These are phyloP conservation scores for Horisme vitalbata DNA, from an alignment of 2,888 invertebrate genomes.

Conservation along the genomic window DNA sequence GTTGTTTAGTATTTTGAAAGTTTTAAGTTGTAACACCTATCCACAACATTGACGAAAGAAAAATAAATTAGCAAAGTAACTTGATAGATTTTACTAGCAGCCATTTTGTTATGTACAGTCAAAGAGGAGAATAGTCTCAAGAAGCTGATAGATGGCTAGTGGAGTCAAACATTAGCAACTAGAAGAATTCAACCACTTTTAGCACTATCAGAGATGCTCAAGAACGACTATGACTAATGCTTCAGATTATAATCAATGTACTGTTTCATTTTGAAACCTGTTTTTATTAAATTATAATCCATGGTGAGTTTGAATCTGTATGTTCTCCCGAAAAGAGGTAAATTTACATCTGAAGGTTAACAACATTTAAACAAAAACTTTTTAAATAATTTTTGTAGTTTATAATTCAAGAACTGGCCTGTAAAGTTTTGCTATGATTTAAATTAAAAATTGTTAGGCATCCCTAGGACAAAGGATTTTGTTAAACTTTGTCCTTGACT, in stretches of 20 bases:
- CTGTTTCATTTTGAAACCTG: conserved; percentile 20
- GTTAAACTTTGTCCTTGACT: no score
- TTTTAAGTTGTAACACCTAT: conserved; percentile 44
- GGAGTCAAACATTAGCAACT: conserved; percentile 30
- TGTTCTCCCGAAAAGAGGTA: no score
- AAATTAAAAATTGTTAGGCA: no score
- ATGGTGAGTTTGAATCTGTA: no score
- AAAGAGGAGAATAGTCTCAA: conserved; percentile 51
- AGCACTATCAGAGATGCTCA: conserved; percentile 26
- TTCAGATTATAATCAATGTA: no score
- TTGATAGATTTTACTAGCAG: conserved; percentile 53
- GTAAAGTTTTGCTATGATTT: no score
- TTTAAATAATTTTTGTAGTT: no score
- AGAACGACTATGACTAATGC: conserved; percentile 23
- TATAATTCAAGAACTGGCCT: no score
- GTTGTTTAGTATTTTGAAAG: conserved; percentile 40
- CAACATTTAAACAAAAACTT: no score
- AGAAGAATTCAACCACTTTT: conserved; percentile 29
- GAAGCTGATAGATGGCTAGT: conserved; percentile 57
- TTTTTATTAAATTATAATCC: conserved; percentile 25
- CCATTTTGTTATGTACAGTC: conserved; percentile 63
- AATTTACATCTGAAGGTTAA: no score
- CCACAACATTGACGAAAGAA: conserved; percentile 78
- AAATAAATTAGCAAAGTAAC: conserved; percentile 73
- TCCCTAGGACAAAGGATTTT: no score